A percentile compares a stretch with the other conserved stretches of the same genome.
Evolutionary conservation across 2,113 vertebrate species (phyloP).

Genomic region (Cichladusa arquata): DNA sequence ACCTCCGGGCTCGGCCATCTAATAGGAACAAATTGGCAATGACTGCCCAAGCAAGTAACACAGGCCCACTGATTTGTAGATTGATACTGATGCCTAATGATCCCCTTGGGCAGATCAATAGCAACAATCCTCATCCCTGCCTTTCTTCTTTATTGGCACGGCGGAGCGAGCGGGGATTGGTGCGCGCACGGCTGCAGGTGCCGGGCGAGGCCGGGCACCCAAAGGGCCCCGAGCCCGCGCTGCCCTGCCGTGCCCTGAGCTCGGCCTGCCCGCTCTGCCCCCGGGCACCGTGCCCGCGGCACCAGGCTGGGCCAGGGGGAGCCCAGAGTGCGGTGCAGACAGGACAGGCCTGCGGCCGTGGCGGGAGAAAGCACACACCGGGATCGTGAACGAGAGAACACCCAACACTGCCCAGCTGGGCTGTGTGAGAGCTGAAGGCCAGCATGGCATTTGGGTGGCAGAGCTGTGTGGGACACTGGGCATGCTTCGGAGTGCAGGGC

Average conservation of each 20-base stretch:
- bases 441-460: fast-evolving
- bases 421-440: neutral
- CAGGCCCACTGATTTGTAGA: conserved; percentile 94
- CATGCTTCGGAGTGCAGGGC: neutral
- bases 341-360: fast-evolving
- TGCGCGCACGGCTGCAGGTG: neutral
- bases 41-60: conserved; percentile 91
- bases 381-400: fast-evolving
- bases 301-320: fast-evolving
- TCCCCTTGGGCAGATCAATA: conserved; percentile 99
- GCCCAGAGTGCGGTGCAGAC: fast-evolving
- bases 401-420: fast-evolving
- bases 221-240: no score
- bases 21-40: conserved; percentile 99
- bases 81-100: conserved; percentile 99
- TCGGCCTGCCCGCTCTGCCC: neutral
- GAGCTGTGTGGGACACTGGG: neutral
- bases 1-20: conserved; percentile 89
- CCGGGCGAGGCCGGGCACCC: neutral
- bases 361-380: neutral
- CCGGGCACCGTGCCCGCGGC: neutral
- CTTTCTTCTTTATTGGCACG: conserved; percentile 93
- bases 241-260: neutral
- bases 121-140: conserved; percentile 96
- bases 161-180: conserved; percentile 69